A percentile compares a stretch with the other conserved stretches of the same genome.
Conservation (phyloP, 2,888 invertebrate species). For the Lycophotia porphyrea region DNA sequence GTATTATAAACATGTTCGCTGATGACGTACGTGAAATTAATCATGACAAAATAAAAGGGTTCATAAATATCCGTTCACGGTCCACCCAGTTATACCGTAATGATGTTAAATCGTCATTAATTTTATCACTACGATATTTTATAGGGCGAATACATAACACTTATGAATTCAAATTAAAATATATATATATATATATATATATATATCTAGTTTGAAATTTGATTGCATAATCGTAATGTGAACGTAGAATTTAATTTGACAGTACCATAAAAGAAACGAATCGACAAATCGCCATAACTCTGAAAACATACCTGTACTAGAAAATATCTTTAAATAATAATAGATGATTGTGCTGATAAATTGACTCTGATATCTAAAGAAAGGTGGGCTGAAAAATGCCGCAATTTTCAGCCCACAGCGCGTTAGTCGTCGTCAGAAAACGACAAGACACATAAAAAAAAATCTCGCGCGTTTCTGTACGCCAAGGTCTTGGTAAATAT, state of each 20-base stretch:
- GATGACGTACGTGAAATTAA: constrained; percentile 35
- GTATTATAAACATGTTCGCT: constrained; percentile 10
- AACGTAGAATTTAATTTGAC: background rate
- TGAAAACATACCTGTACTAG: too few relatives aligned
- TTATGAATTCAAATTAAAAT: too few relatives aligned
- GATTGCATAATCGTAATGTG: background rate
- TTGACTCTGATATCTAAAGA: too few relatives aligned
- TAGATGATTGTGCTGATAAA: too few relatives aligned
- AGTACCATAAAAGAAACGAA: too few relatives aligned
- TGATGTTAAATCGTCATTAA: constrained; percentile 3
- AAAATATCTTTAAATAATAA: too few relatives aligned
- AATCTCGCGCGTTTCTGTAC: background rate
- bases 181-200: too few relatives aligned
- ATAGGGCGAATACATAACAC: background rate
- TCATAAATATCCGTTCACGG: background rate
- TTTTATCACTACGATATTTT: background rate
- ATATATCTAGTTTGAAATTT: background rate
- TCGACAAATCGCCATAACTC: too few relatives aligned
- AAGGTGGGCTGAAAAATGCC: too few relatives aligned
- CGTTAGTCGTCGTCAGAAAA: background rate
- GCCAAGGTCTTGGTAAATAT: background rate
- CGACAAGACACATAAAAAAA: background rate
- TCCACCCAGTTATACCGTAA: background rate
- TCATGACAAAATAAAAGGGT: constrained; percentile 22
- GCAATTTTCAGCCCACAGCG: too few relatives aligned